Percentiles rank a stretch among this genome's conserved stretches.
These are phyloP conservation scores for Hypolimnas misippus DNA, from an alignment of 2,888 invertebrate genomes.

Conservation along the genomic window DNA sequence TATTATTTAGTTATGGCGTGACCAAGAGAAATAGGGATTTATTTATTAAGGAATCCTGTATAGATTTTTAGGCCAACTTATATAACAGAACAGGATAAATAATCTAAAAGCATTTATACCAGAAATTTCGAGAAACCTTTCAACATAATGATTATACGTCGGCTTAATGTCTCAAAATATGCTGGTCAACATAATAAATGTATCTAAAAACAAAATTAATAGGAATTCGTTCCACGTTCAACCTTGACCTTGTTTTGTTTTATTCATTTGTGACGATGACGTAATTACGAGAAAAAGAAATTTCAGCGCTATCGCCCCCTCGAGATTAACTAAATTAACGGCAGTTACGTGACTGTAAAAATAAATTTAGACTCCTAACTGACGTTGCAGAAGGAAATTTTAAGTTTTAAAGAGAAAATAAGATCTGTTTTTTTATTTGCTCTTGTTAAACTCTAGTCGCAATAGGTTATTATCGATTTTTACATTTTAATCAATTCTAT, in stretches of 20 bases:
- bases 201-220: neutral
- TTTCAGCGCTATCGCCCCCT: conserved; percentile 60
- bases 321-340: conserved; percentile 59
- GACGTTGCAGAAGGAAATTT: neutral
- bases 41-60: too few species aligned
- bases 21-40: too few species aligned
- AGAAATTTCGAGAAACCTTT: too few species aligned
- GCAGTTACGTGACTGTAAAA: conserved; percentile 52
- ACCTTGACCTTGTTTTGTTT: conserved; percentile 34
- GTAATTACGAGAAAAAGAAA: conserved; percentile 51
- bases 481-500: too few species aligned
- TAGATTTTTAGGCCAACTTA: too few species aligned
- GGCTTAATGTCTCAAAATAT: neutral
- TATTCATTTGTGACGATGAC: conserved; percentile 32
- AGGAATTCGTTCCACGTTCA: conserved; percentile 16
- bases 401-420: neutral
- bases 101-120: too few species aligned
- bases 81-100: too few species aligned
- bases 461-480: too few species aligned
- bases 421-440: too few species aligned
- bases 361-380: conserved; percentile 6
- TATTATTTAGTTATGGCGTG: too few species aligned
- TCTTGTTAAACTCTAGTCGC: too few species aligned
- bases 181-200: neutral
- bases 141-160: neutral